Base-by-base conservation (phyloP, 1,140 invertebrate genomes). In the Saxidomus purpurata region DNA sequence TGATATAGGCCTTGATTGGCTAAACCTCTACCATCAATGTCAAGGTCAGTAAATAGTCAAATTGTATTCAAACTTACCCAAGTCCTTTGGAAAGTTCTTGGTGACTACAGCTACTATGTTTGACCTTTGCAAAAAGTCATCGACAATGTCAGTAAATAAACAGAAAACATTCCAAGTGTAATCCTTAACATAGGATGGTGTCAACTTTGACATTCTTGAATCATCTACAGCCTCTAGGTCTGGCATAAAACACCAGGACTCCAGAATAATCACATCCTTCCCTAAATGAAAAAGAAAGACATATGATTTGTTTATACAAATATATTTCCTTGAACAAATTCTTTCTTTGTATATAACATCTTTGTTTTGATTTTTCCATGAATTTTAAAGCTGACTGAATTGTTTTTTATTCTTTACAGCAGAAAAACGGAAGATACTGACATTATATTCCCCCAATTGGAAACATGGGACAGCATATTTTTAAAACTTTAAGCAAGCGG, bases 81-180 rank as follows among this genome's bases (percentile, higher is more conserved):
- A 55, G 15, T 82, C 87, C 36, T 59, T 67, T 0, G 93, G 92
- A n/a, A 79, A 63, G 25, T 91, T 88, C 36, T 93, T 87, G 0
- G 80, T 61, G 22, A 93, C 83, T 8, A 91, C 83, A 19, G 87
- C 85, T 4, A 88, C 59, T 19, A 93, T 81, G 19, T 90, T 83
- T 28, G 89, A 84, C 49, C 91, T 85, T 22, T 77, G 82, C 36
- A 94, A 61, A 47, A 93, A 55, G 19, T 89, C 85, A 36, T 94
- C 93, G n/a, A 94, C 90, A 25, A 92, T 81, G 76, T 94, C 94
- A 52, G 87, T 91, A 40, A 92, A 93, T 40, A 94, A 81, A 88
- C 90, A 94, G 86, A 93, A 94, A 19, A 93, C 83, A 34, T 92
- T 90, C 89, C 90, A 94, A 6, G 93, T 93, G 61, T 94, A 94